Evolutionary conservation across 2,113 vertebrate genomes (phyloP).

Genomic region (Parus major): DNA sequence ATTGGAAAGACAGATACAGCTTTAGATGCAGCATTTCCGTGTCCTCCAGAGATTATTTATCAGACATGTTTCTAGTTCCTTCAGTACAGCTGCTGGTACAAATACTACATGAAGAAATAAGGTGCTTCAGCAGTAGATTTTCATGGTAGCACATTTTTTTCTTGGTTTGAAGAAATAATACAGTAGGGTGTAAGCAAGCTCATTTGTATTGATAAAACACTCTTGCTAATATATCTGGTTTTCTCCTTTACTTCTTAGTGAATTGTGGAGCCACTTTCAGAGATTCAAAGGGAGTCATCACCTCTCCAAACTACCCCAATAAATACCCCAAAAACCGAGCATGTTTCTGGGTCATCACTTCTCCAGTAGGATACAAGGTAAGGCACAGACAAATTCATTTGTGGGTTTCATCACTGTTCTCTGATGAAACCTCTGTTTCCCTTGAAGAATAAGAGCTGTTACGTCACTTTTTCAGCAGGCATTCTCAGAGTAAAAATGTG

Average conservation of each 20-base stretch:
- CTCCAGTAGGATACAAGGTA: constrained; percentile 61
- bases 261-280: constrained; percentile 66
- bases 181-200: background rate
- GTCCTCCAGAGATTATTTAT: background rate
- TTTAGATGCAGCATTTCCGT: background rate
- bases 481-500: background rate
- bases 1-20: background rate
- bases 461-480: background rate
- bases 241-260: constrained; percentile 35
- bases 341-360: constrained; percentile 67
- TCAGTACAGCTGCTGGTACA: background rate
- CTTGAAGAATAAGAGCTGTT: background rate
- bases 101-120: background rate
- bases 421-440: background rate
- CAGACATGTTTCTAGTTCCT: background rate
- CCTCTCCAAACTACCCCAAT: constrained; percentile 64
- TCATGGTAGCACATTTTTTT: background rate
- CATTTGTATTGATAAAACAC: background rate
- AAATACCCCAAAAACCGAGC: constrained; percentile 46
- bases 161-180: background rate
- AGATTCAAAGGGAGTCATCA: constrained; percentile 32
- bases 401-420: background rate
- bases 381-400: background rate
- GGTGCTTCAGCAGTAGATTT: background rate
- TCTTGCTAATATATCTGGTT: background rate